phyloP scores from a whole-genome alignment of 2,113 vertebrate genomes.

The Cathartes aura region DNA sequence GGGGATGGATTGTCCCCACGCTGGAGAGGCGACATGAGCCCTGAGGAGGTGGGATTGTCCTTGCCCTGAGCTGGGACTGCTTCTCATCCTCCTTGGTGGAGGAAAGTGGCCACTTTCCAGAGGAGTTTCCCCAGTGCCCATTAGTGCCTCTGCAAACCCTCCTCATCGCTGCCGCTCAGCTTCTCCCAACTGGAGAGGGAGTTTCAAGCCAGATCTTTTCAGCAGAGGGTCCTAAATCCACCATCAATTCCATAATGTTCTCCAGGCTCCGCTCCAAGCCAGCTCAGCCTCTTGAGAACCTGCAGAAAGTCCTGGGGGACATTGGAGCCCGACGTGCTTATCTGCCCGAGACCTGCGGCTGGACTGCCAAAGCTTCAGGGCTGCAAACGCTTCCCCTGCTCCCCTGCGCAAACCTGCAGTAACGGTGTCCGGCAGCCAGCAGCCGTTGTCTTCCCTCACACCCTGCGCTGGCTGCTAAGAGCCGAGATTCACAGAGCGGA shows the following conservation, averaged over 20 bases:
- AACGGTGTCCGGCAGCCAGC: neutral
- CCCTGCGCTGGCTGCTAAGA: neutral
- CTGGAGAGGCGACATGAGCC: neutral
- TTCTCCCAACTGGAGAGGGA: neutral
- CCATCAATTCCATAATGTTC: fast-evolving
- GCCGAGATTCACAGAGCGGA: neutral
- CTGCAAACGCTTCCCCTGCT: fast-evolving
- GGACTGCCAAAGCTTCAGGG: neutral
- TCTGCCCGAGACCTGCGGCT: fast-evolving
- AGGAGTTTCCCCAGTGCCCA: fast-evolving
- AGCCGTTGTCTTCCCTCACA: fast-evolving
- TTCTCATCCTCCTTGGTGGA: neutral
- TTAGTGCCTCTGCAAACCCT: neutral
- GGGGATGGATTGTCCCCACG: neutral
- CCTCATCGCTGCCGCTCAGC: fast-evolving
- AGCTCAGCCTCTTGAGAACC: neutral
- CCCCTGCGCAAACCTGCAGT: too few relatives aligned
- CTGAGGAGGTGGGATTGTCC: neutral
- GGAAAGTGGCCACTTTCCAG: neutral
- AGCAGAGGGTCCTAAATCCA: neutral
- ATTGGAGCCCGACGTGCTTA: fast-evolving
- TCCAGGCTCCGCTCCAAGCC: neutral
- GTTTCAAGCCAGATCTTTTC: neutral
- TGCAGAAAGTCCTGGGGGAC: neutral
- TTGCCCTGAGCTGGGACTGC: fast-evolving